These are phyloP conservation scores for Cheirogaleus major DNA, from an alignment of 2,797 vertebrate genomes.

Conservation along the genomic window DNA sequence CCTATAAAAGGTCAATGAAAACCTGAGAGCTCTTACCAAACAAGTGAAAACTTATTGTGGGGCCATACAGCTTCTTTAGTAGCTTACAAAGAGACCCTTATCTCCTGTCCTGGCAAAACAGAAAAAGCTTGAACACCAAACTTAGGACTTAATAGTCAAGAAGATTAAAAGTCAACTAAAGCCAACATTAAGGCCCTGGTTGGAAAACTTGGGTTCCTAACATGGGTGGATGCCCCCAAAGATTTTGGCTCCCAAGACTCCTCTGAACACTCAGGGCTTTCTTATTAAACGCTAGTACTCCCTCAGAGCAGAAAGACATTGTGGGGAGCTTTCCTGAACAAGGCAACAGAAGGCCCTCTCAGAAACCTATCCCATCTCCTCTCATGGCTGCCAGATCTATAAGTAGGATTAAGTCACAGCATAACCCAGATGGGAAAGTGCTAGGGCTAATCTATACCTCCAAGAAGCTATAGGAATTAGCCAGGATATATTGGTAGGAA, in stretches of 20 bases:
- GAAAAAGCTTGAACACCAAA: neutral
- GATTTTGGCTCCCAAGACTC: neutral
- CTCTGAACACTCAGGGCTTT: neutral
- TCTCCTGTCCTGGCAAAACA: neutral
- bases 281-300: neutral
- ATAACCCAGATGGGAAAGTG: neutral
- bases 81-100: neutral
- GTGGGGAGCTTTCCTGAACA: neutral
- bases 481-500: neutral
- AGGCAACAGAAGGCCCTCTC: neutral
- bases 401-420: neutral
- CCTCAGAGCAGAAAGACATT: neutral
- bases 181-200: neutral
- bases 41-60: neutral
- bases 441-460: neutral
- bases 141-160: neutral
- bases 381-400: neutral
- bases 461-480: neutral
- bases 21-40: neutral
- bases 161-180: neutral
- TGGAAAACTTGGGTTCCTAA: neutral
- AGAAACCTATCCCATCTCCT: neutral
- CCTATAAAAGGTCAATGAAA: conserved; percentile 15
- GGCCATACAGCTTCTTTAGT: neutral
- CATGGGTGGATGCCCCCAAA: neutral